Evolutionary conservation across 1,140 invertebrate genomes (phyloP).

Genomic region (Ips typographus): DNA sequence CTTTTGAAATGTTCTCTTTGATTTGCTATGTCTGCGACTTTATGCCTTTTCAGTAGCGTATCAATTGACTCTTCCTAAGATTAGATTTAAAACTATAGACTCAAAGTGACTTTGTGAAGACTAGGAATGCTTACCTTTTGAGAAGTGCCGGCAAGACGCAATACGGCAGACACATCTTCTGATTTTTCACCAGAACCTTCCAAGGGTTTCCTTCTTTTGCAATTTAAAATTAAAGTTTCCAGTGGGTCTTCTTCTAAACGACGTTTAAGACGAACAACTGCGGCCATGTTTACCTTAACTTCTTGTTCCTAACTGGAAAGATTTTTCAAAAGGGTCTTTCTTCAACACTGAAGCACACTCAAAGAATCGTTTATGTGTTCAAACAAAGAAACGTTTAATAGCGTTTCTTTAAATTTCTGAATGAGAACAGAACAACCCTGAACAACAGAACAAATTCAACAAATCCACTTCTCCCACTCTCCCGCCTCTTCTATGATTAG

Average conservation of each 20-base stretch:
- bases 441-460: too few relatives aligned
- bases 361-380: too few relatives aligned
- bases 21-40: conserved; percentile 35
- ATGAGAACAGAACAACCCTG: too few relatives aligned
- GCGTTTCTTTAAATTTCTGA: too few relatives aligned
- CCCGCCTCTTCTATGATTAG: too few relatives aligned
- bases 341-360: too few relatives aligned
- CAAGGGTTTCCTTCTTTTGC: conserved; percentile 56
- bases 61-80: conserved; percentile 52
- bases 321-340: too few relatives aligned
- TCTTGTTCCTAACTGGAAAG: too few relatives aligned
- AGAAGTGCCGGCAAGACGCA: conserved; percentile 61
- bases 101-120: not conserved
- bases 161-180: conserved; percentile 47
- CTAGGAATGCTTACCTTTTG: conserved; percentile 48
- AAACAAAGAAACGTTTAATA: too few relatives aligned
- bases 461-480: too few relatives aligned
- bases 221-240: conserved; percentile 58
- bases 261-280: conserved; percentile 60
- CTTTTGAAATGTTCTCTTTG: conserved; percentile 52
- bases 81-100: too few relatives aligned
- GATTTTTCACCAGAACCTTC: conserved; percentile 36
- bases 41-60: conserved; percentile 49
- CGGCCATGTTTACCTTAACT: conserved; percentile 52
- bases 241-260: conserved; percentile 58